A percentile compares a stretch with the other conserved stretches of the same genome.
These are phyloP conservation scores for Sebastes goodei DNA, from an alignment of 2,797 vertebrate species.

Conservation along the genomic window DNA sequence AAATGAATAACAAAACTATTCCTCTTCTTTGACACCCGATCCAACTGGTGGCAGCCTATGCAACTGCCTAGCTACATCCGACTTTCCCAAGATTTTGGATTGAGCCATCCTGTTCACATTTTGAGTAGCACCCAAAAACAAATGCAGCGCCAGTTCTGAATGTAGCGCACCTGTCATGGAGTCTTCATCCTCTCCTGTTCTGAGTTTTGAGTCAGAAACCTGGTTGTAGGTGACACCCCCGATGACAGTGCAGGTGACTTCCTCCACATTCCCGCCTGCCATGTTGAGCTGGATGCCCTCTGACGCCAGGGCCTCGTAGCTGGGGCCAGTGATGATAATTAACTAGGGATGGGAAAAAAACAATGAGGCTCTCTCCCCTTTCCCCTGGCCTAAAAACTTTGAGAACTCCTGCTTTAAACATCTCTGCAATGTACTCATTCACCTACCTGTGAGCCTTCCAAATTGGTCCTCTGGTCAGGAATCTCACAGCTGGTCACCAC, in stretches of 20 bases:
- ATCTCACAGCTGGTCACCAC: conserved; percentile 85
- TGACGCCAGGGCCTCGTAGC: conserved; percentile 87
- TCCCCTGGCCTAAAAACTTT: no score
- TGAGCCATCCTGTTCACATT: not conserved
- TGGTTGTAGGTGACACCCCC: conserved; percentile 86
- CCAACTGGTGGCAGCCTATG: no score
- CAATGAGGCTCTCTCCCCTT: not conserved
- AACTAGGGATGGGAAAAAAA: conserved; percentile 70
- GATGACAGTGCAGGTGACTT: conserved; percentile 86
- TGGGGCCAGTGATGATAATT: conserved; percentile 91
- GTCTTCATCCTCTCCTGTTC: conserved; percentile 63
- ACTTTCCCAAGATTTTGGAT: not conserved
- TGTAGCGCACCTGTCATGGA: conserved; percentile 78
- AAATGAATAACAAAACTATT: no score
- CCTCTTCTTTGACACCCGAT: no score
- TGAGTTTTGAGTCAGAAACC: conserved; percentile 70
- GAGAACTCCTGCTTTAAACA: not conserved
- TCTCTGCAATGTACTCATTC: not conserved
- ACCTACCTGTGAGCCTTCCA: conserved; percentile 88
- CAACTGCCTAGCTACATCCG: no score
- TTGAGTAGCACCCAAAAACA: not conserved
- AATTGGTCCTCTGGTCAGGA: conserved; percentile 77
- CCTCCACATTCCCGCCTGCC: conserved; percentile 78
- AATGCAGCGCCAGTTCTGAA: not conserved
- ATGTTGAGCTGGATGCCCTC: conserved; percentile 90